Base-by-base conservation (phyloP, 2,797 vertebrate genomes). In the Austrolebias charrua region DNA sequence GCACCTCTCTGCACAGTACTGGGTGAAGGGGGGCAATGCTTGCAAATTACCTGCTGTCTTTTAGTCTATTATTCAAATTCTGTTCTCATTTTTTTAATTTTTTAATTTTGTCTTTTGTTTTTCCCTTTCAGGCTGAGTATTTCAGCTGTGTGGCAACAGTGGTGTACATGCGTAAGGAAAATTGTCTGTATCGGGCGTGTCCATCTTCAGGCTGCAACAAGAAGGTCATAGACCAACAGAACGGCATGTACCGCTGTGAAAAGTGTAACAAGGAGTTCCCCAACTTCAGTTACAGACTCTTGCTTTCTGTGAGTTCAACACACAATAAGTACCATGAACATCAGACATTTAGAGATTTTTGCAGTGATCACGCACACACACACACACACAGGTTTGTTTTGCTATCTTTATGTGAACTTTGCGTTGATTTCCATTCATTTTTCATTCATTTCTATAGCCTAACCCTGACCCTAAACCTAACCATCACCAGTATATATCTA, bases 101-200 rank as follows among this genome's bases (percentile, higher is more conserved):
- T 66, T 76, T 71, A 66, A 6, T 60, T 62, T 50, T 69, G 38
- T 3, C 19, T 35, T 50, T 66, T 61, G 55, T 65, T 67, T 43
- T 83, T 18, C 62, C 9, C 47, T 66, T 67, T 58, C 83, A 98
- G 97, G 94, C 95, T 0, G 96, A 98, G 75, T 98, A 97, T 82
- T 98, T 95, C 78, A 95, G 92, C 82, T 95, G 94, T 10, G 82
- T 97, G 71, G 96, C 92, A 0, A 96, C 95, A 0, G 90, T 99
- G 44, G 71, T 96, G 51, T 95, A 91, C 81, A 91, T 89, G 54
- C 93, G 95, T 45, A 99, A 98, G 77, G 96, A 99, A 85, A 98
- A 93, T 82, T 97, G 93, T 73, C 90, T 98, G 85, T 99, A 99
- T 92, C 93, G 91, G 86, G 95, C 97, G 3, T 99, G 98, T 88